A percentile compares a stretch with the other conserved stretches of the same genome.
phyloP scores from a whole-genome alignment of 53 echinoderm and acorn worm species.

The Echinarachnius parma region DNA sequence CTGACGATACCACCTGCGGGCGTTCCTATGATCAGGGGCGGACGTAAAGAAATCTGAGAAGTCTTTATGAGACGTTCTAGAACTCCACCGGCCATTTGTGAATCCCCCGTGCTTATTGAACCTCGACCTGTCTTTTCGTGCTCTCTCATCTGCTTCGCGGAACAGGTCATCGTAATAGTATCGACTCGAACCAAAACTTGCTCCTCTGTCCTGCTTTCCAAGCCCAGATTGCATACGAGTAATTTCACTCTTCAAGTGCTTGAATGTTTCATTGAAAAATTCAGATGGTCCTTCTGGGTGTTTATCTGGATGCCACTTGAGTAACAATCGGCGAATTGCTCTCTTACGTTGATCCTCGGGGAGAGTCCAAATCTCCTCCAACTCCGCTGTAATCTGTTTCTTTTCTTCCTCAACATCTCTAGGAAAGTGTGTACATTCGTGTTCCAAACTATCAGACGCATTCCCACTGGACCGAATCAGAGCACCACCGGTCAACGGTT shows the following conservation, averaged over 20 bases:
- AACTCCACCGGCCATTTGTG: neutral
- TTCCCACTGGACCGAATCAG: neutral
- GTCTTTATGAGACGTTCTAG: too few relatives aligned
- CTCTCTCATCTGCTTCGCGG: neutral
- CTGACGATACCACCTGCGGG: constrained; percentile 24
- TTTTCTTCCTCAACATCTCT: constrained; percentile 27
- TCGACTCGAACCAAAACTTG: too few relatives aligned
- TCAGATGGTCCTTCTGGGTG: constrained; percentile 31
- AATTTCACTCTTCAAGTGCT: constrained; percentile 44
- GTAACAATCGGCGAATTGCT: constrained; percentile 32
- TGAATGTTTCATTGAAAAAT: constrained; percentile 43
- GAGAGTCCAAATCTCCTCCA: constrained; percentile 46
- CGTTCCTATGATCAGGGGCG: constrained; percentile 29
- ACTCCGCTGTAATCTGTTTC: constrained; percentile 13
- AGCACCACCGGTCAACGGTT: neutral
- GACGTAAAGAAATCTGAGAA: neutral
- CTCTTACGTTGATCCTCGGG: constrained; percentile 7
- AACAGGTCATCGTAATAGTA: constrained; percentile 11
- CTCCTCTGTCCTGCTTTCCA: too few relatives aligned
- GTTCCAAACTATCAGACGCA: too few relatives aligned
- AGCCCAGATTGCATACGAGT: constrained; percentile 10
- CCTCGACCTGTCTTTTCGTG: constrained; percentile 1
- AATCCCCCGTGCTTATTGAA: constrained; percentile 15
- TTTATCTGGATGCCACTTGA: constrained; percentile 61
- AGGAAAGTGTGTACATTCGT: too few relatives aligned